Base-by-base conservation (phyloP, 2,113 vertebrate genomes). In the Galbula dea region DNA sequence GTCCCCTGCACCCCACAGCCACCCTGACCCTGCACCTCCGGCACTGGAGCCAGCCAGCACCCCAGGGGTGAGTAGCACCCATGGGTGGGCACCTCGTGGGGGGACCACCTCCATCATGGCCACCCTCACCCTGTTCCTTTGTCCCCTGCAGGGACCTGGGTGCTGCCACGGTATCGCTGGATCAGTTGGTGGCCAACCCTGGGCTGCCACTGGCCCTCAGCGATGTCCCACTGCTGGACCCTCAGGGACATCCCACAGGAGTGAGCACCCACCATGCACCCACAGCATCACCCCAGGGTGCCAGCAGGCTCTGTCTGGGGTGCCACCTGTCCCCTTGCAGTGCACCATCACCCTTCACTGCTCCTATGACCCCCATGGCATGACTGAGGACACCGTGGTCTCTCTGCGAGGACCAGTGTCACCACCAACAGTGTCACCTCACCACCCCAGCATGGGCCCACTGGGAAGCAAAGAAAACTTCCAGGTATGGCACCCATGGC, bases 301-400 rank as follows among this genome's bases (percentile, higher is more conserved):
- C 46, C 19, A 14, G 11, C 32, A 7, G 45, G 57, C 76, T 39
- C 7, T 2, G 14, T 7, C 29, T 46, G 4, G 29, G 41, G 43
- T 73, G 68, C 10, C 73, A 62, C 51, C 19, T 0, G 0, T 79
- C 69, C 39, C 26, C 24, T 77, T 3, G 21, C 93, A 95, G 94
- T 45, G 94, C 89, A 72, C 93, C 0, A 0, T 86, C 76, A 79
- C 72, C 68, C 11, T 95, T 37, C 22, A 36, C 74, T 96, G 93
- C 78, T 73, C 22, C 74, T 69, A 77, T 3, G 3, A 36, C 9
- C 85, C 74, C 18, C 59, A 1, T 2, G 85, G 65, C n/a, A 1
- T 1, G 0, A 21, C 73, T 4, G 8, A 17, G 37, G 37, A 41
- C 1, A 2, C 9, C 8, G 0, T 4, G 0, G 49, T 55, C 58